Evolutionary conservation across 2,888 invertebrate species (phyloP).

Genomic region (Polymixis flavicincta): DNA sequence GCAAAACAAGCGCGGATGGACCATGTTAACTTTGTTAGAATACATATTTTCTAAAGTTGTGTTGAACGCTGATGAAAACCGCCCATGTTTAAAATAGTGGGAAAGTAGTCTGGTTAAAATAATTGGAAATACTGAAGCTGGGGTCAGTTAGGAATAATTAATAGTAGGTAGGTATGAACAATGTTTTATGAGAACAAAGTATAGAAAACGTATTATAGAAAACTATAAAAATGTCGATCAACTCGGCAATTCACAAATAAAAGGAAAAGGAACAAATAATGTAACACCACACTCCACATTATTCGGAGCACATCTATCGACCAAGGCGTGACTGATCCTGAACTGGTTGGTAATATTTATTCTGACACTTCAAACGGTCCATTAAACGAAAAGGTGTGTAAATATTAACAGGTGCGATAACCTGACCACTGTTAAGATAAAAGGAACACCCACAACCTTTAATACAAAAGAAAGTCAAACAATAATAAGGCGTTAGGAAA

Average conservation of each 20-base stretch:
- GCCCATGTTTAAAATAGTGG: not conserved
- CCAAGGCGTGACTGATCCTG: constrained; percentile 26
- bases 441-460: constrained; percentile 15
- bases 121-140: not conserved
- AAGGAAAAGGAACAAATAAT: not conserved
- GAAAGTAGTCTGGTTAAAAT: not conserved
- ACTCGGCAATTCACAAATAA: not conserved
- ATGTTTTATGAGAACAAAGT: not conserved
- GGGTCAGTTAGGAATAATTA: not conserved
- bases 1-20: constrained; percentile 64
- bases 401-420: constrained; percentile 58
- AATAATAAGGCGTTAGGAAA: constrained; percentile 24
- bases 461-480: constrained; percentile 18
- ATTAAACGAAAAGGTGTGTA: constrained; percentile 67
- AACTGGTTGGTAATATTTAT: constrained; percentile 71
- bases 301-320: constrained; percentile 23
- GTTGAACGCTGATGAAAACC: not conserved
- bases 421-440: constrained; percentile 14
- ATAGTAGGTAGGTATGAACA: too few species aligned
- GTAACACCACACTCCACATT: not conserved
- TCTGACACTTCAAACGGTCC: constrained; percentile 69
- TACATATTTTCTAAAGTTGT: constrained; percentile 28
- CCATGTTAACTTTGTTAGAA: constrained; percentile 34
- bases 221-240: too few species aligned
- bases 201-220: not conserved